Evolutionary conservation across 2,113 vertebrate genomes (phyloP), one percentile per base, ranked within the genome.

Genomic region (Epinephelus cyanopodus): DNA sequence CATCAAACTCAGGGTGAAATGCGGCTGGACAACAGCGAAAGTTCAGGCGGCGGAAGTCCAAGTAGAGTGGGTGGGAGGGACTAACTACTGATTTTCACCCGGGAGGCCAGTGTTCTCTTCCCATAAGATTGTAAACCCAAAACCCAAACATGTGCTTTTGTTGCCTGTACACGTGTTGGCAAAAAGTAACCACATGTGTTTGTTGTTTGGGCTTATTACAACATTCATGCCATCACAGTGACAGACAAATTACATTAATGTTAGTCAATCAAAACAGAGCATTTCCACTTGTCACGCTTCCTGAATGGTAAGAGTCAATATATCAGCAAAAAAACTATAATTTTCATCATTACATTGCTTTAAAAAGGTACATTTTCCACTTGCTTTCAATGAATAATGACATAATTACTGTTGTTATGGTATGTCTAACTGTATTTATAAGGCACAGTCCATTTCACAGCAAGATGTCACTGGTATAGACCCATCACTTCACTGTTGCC

Each of bases 331-430:
- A 29, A 37, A 37, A 27, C 33, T 50, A 53, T 56, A 5, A 83
- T 83, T 86, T 81, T 13, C 47, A 47, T 69, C 39, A n/a, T 42
- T 48, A 10, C 37, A 27, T 52, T 61, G 39, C 56, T 75, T 75
- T 33, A 54, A 56, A 81, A 42, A 58, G 25, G 3, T 39, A 3
- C 9, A 72, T 67, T 69, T 81, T 56, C 15, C 37, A 18, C 82
- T 77, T 27, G 21, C 29, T 69, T 81, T 79, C 63, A 80, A 78
- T 66, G 27, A 60, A 76, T 66, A 33, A 42, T 25, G 54, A 52
- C n/a, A 73, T 60, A 74, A 81, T 86, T 65, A 64, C 21, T 33
- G 72, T 57, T 71, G 72, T 87, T 77, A 86, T 52, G 45, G 45
- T 47, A 42, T 45, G 75, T 71, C 81, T 47, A 48, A 81, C 29